phyloP scores from a whole-genome alignment of 2,888 invertebrate genomes.

The Eupithecia subfuscata region DNA sequence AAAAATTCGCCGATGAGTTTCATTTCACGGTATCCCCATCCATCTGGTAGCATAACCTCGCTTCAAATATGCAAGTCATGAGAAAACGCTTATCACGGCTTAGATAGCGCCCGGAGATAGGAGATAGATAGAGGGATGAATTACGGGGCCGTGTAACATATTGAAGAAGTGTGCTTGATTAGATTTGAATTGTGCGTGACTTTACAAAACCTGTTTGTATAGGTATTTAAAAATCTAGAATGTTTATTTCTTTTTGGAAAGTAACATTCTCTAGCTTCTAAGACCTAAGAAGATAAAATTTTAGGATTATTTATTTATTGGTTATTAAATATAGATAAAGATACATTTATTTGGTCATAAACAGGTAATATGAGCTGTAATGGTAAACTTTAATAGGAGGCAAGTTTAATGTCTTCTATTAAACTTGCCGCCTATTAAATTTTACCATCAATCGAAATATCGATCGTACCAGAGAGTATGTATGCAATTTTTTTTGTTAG shows the following conservation, averaged over 20 bases:
- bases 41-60: slow-evolving; percentile 40
- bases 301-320: no score
- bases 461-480: neutral
- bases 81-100: slow-evolving; percentile 80
- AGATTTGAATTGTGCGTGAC: slow-evolving; percentile 38
- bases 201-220: slow-evolving; percentile 33
- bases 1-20: slow-evolving; percentile 14
- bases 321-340: no score
- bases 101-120: slow-evolving; percentile 53
- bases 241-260: neutral
- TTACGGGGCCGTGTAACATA: slow-evolving; percentile 69
- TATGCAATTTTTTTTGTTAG: neutral
- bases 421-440: no score
- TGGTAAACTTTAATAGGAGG: no score
- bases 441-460: no score
- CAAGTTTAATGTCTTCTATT: no score
- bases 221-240: neutral
- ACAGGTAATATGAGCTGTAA: no score
- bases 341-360: no score
- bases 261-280: no score
- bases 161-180: slow-evolving; percentile 53
- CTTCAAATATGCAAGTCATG: slow-evolving; percentile 81
- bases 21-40: slow-evolving; percentile 35
- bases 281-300: no score
- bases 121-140: slow-evolving; percentile 74